Evolutionary conservation across 2,888 invertebrate species (phyloP).

Genomic region (Cantharis rufa): DNA sequence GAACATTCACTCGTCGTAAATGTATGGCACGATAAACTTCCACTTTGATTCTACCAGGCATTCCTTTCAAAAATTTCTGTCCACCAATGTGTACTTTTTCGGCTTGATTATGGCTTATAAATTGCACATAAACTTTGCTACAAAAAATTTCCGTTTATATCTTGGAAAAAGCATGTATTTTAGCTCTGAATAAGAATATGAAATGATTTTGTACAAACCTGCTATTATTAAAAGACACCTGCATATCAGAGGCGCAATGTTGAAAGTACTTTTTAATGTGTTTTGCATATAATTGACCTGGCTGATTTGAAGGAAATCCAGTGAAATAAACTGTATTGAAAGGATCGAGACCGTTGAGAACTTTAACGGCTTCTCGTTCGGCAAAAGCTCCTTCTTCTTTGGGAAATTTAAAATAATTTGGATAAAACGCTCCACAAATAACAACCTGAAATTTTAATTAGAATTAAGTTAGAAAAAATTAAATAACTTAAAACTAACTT

Average conservation of each 20-base stretch:
- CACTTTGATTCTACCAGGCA: slow-evolving; percentile 65
- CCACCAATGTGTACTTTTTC: slow-evolving; percentile 45
- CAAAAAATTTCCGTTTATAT: slow-evolving; percentile 38
- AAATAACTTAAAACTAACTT: slow-evolving; percentile 54
- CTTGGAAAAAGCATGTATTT: too few relatives aligned
- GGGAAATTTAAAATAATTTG: slow-evolving; percentile 78
- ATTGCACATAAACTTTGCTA: slow-evolving; percentile 72
- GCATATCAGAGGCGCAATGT: slow-evolving; percentile 58
- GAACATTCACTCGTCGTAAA: slow-evolving; percentile 63
- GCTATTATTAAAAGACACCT: slow-evolving; percentile 60
- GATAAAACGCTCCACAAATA: slow-evolving; percentile 90
- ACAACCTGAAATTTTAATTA: slow-evolving; percentile 60
- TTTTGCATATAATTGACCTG: slow-evolving; percentile 70
- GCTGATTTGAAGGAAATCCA: slow-evolving; percentile 66
- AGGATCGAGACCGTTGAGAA: slow-evolving; percentile 75
- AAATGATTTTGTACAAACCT: slow-evolving; percentile 49
- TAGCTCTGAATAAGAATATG: not conserved
- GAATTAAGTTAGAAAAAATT: too few relatives aligned
- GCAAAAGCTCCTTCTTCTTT: slow-evolving; percentile 60
- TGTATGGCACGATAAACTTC: slow-evolving; percentile 78
- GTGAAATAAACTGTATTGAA: slow-evolving; percentile 72
- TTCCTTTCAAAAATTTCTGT: slow-evolving; percentile 54
- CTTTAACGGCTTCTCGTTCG: slow-evolving; percentile 69
- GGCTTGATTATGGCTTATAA: slow-evolving; percentile 55
- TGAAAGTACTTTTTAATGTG: slow-evolving; percentile 65